A percentile compares a stretch with the other conserved stretches of the same genome.
phyloP scores from a whole-genome alignment of 2,797 vertebrate genomes.

The Brachymystax lenok region DNA sequence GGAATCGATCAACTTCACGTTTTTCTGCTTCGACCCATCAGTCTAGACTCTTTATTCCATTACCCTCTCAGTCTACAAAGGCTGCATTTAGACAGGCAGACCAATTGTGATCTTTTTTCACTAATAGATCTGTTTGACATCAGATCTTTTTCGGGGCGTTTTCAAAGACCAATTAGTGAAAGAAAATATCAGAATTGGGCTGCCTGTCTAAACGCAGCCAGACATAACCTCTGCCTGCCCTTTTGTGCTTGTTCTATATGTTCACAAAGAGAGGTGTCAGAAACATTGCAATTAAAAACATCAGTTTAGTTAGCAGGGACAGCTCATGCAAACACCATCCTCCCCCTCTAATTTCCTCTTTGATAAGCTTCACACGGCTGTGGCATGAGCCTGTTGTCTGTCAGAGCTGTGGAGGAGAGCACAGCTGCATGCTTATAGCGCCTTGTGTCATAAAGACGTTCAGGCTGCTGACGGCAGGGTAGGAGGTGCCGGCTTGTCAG shows the following conservation, averaged over 20 bases:
- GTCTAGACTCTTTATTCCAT: background rate
- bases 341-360: background rate
- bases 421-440: slow-evolving; percentile 11
- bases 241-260: background rate
- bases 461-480: slow-evolving; percentile 22
- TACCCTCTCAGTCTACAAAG: background rate
- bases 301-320: background rate
- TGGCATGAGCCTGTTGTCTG: background rate
- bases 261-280: background rate
- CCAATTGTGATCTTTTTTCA: too few relatives aligned
- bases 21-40: background rate
- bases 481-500: slow-evolving; percentile 27
- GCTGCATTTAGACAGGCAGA: too few relatives aligned
- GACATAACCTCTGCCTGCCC: background rate
- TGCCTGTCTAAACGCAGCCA: too few relatives aligned
- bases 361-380: slow-evolving; percentile 10
- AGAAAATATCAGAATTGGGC: too few relatives aligned
- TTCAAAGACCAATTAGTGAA: too few relatives aligned
- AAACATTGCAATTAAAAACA: background rate
- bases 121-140: too few relatives aligned
- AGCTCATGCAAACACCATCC: background rate
- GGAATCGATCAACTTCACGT: background rate
- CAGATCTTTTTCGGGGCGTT: too few relatives aligned
- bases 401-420: background rate
- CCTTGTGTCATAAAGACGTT: slow-evolving; percentile 28